Conservation (phyloP, 2,113 vertebrate genomes). For the Andinoacara biseriatus region DNA sequence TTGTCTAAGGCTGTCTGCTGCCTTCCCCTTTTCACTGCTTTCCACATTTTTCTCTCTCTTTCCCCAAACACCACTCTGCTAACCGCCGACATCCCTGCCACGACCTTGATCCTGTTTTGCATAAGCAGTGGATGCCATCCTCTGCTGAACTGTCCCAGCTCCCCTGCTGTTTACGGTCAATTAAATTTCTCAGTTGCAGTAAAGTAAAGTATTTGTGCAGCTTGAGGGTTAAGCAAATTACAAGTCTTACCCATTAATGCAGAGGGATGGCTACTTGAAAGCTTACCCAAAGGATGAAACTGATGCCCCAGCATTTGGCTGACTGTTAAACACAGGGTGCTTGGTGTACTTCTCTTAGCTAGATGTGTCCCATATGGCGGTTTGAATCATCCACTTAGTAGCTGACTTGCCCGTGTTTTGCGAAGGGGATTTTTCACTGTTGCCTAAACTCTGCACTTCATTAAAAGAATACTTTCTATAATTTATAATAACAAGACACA, state of each 20-base stretch:
- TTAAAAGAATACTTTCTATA: constrained; percentile 30
- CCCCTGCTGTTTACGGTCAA: constrained; percentile 39
- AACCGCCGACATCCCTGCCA: constrained; percentile 38
- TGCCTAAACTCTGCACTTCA: constrained; percentile 19
- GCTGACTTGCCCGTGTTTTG: constrained; percentile 15
- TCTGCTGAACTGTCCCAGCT: constrained; percentile 37
- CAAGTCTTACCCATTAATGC: constrained; percentile 5
- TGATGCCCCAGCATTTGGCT: background rate
- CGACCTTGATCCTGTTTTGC: constrained; percentile 55
- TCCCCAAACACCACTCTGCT: background rate
- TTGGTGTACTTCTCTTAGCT: constrained; percentile 10
- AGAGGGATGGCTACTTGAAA: constrained; percentile 31
- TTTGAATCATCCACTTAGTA: constrained; percentile 35
- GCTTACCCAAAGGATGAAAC: constrained; percentile 2
- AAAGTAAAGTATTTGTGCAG: constrained; percentile 37
- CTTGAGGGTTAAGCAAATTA: constrained; percentile 30
- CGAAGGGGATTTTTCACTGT: background rate
- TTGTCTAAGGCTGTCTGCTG: background rate
- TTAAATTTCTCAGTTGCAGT: constrained; percentile 25
- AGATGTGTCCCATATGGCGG: constrained; percentile 9
- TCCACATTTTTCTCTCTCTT: background rate
- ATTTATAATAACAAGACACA: constrained; percentile 20
- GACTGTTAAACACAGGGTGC: constrained; percentile 15
- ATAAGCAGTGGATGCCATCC: constrained; percentile 35
- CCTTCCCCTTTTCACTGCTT: background rate